phyloP scores from a whole-genome alignment of 2,888 invertebrate genomes.

The Marasmarcha lunaedactyla region DNA sequence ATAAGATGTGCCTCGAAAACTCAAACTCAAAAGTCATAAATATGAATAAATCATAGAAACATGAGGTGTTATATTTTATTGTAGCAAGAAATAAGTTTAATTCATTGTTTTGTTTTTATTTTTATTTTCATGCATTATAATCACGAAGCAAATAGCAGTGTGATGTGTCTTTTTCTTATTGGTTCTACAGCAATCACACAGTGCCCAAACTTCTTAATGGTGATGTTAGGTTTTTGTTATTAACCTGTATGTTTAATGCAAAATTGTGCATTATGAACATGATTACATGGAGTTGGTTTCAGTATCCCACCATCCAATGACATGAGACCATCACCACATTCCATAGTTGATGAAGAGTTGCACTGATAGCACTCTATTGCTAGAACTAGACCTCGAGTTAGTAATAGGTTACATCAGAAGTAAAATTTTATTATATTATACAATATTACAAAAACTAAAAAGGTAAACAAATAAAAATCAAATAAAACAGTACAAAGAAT shows the following conservation, averaged over 20 bases:
- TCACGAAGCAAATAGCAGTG: no score
- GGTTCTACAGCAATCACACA: no score
- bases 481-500: slow-evolving; percentile 2
- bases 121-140: no score
- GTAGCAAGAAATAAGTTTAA: no score
- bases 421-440: neutral
- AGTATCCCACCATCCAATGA: slow-evolving; percentile 66
- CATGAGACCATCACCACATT: slow-evolving; percentile 77
- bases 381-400: slow-evolving; percentile 46
- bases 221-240: no score
- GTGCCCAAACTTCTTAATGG: no score
- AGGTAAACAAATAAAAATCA: slow-evolving; percentile 4
- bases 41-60: no score
- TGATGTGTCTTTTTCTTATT: no score
- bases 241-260: slow-evolving; percentile 84
- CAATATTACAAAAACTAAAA: neutral
- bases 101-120: no score
- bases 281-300: slow-evolving; percentile 74
- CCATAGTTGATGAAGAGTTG: slow-evolving; percentile 75
- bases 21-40: no score
- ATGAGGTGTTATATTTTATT: no score
- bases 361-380: slow-evolving; percentile 83
- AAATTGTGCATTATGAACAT: slow-evolving; percentile 83
- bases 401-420: slow-evolving; percentile 14
- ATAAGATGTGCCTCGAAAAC: no score